Conservation (phyloP, 2,113 vertebrate species). For the Acinonyx jubatus region DNA sequence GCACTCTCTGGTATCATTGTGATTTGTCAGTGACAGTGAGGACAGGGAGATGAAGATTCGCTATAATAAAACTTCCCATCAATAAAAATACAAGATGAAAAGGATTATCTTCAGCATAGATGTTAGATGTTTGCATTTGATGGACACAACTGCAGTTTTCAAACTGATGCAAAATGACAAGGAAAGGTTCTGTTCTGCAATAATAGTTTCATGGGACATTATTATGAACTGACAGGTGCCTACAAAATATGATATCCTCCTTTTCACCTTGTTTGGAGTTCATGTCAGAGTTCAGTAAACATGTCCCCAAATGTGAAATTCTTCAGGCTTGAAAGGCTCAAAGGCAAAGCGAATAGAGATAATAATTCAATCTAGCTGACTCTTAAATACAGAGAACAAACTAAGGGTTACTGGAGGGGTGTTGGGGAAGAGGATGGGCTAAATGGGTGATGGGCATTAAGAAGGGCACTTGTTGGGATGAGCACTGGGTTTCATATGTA, state of each 20-base stretch:
- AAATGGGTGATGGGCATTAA: too few species aligned
- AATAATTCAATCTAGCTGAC: neutral
- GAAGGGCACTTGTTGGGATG: too few species aligned
- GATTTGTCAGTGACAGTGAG: neutral
- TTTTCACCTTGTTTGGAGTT: slow-evolving; percentile 23
- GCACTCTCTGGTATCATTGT: neutral
- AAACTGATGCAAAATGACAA: neutral
- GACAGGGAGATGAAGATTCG: neutral
- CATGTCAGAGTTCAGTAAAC: slow-evolving; percentile 28
- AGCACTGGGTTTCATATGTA: too few species aligned
- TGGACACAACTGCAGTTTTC: neutral
- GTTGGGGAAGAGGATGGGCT: too few species aligned
- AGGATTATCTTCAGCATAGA: neutral
- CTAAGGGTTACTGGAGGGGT: too few species aligned
- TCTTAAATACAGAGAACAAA: too few species aligned
- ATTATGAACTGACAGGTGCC: slow-evolving; percentile 24
- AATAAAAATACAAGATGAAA: slow-evolving; percentile 22
- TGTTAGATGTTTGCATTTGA: neutral
- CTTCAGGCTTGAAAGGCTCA: neutral
- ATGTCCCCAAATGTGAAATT: neutral
- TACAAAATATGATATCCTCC: neutral
- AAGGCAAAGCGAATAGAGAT: slow-evolving; percentile 28
- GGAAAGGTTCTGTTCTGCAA: neutral
- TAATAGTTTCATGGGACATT: slow-evolving; percentile 9
- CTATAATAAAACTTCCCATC: slow-evolving; percentile 3